A percentile compares a stretch with the other conserved stretches of the same genome.
Conservation (phyloP, 2,113 vertebrate species). For the Climacteris rufus region DNA sequence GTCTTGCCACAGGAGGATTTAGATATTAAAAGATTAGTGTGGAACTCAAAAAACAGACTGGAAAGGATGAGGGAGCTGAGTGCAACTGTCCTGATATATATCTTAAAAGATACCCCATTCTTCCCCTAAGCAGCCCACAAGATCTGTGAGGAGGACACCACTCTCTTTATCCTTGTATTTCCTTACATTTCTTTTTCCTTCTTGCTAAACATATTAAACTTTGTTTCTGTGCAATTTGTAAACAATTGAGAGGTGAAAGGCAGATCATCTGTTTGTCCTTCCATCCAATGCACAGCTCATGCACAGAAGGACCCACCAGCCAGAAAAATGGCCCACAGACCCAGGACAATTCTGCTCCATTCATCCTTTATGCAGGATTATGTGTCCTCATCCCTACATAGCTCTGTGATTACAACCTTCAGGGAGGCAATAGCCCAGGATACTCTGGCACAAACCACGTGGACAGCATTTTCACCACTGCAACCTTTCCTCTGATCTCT, state of each 20-base stretch:
- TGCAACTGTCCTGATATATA: not conserved
- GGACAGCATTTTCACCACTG: not conserved
- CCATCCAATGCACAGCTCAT: not conserved
- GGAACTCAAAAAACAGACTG: not conserved
- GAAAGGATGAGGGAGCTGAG: not conserved
- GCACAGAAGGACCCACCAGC: not conserved
- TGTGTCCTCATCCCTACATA: rapidly evolving
- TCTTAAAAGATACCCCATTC: not conserved
- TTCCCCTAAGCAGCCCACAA: not conserved
- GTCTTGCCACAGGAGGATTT: not conserved
- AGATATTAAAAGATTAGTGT: not conserved
- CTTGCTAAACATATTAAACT: not conserved
- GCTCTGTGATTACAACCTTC: not conserved
- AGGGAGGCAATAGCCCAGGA: not conserved
- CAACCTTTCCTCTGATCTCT: not conserved
- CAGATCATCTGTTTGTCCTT: not conserved
- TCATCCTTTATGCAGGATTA: not conserved
- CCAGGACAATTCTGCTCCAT: not conserved
- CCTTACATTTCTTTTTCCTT: not conserved
- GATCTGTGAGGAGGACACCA: not conserved
- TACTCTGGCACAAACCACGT: not conserved
- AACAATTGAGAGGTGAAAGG: not conserved
- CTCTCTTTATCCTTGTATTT: not conserved
- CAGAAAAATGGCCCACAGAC: not conserved
- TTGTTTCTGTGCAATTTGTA: not conserved